phyloP scores from a whole-genome alignment of 2,888 invertebrate species.

The Drosophila imparisetae region DNA sequence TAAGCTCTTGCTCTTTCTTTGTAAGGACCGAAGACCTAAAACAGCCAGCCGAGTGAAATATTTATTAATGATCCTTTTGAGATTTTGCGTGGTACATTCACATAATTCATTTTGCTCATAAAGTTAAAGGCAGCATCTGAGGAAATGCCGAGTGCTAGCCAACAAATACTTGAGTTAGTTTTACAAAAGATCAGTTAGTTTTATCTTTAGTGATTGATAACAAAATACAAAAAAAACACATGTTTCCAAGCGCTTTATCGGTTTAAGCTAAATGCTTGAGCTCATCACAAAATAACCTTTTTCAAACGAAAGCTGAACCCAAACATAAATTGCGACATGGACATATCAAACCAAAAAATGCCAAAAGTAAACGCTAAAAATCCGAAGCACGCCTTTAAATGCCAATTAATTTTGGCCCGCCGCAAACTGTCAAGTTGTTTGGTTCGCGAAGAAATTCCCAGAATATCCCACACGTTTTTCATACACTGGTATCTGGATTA shows the following conservation, averaged over 20 bases:
- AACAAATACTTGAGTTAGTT: constrained; percentile 21
- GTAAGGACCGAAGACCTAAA: constrained; percentile 37
- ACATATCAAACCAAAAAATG: constrained; percentile 23
- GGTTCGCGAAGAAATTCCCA: constrained; percentile 46
- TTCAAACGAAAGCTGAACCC: constrained; percentile 9
- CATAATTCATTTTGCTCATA: constrained; percentile 83
- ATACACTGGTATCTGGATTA: constrained; percentile 38
- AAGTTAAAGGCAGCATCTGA: not conserved
- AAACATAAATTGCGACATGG: constrained; percentile 39
- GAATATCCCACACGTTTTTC: constrained; percentile 49
- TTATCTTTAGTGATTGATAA: not conserved
- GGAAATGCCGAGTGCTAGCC: not conserved
- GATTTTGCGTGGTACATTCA: constrained; percentile 81
- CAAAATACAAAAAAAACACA: constrained; percentile 12
- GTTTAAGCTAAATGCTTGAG: not conserved
- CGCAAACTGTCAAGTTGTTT: constrained; percentile 64
- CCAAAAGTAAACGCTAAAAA: constrained; percentile 38
- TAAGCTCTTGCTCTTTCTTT: constrained; percentile 57
- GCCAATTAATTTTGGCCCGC: constrained; percentile 66
- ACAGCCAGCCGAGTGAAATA: constrained; percentile 54
- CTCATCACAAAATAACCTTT: constrained; percentile 4
- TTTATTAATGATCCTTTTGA: constrained; percentile 84
- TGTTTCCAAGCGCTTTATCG: constrained; percentile 8
- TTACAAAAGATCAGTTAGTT: not conserved
- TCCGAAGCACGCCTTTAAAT: constrained; percentile 65